phyloP scores from a whole-genome alignment of 2,113 vertebrate genomes.

The Galbula dea region DNA sequence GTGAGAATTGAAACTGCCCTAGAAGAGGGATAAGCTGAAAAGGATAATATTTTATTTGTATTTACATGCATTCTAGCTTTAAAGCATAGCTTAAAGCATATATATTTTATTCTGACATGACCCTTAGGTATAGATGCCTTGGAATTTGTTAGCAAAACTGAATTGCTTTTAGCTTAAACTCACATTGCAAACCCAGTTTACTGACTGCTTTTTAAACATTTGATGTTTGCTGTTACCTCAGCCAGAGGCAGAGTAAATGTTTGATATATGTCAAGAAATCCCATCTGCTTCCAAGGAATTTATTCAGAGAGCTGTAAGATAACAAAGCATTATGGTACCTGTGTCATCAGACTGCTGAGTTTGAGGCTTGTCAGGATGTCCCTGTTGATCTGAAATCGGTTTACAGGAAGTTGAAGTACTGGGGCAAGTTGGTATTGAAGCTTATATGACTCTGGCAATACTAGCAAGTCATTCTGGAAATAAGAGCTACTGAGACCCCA shows the following conservation, averaged over 20 bases:
- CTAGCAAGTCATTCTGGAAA: not conserved
- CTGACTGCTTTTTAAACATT: not conserved
- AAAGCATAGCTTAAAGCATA: not conserved
- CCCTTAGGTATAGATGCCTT: not conserved
- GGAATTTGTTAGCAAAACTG: accelerated
- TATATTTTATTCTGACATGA: not conserved
- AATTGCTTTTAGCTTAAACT: not conserved
- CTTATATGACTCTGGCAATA: not conserved
- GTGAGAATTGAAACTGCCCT: not conserved
- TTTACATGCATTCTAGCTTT: not conserved
- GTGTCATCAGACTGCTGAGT: not conserved
- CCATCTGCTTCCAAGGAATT: not conserved
- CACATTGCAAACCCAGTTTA: not conserved
- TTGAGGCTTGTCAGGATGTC: not conserved
- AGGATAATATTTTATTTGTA: not conserved
- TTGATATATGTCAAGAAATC: not conserved
- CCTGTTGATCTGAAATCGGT: not conserved
- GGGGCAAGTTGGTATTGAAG: accelerated
- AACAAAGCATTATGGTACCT: not conserved
- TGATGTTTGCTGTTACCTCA: not conserved
- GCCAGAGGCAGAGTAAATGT: not conserved
- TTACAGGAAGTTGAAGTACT: not conserved
- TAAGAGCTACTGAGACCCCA: not conserved
- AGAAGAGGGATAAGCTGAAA: not conserved
- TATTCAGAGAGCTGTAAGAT: not conserved